Percentiles rank a stretch among this genome's conserved stretches.
Conservation (phyloP, 2,113 vertebrate species). For the Chlorodrepanis virens region DNA sequence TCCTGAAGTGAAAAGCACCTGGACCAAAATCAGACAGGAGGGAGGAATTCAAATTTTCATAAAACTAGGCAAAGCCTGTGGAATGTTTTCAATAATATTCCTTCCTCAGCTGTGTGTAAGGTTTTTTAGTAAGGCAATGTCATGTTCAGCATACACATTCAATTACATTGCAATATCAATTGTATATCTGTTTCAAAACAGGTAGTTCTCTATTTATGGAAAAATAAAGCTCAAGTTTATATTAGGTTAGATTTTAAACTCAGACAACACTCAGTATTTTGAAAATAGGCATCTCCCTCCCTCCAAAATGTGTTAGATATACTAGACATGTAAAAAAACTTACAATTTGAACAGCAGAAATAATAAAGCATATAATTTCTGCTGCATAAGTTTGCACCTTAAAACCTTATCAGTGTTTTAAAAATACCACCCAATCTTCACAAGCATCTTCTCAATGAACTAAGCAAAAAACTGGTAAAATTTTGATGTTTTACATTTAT, state of each 20-base stretch:
- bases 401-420: not conserved
- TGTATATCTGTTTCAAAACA: not conserved
- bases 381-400: not conserved
- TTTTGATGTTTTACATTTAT: not conserved
- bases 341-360: not conserved
- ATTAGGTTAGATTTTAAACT: not conserved
- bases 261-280: not conserved
- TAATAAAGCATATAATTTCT: not conserved
- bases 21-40: not conserved
- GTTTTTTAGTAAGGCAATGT: not conserved
- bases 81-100: not conserved
- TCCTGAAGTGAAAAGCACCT: not conserved
- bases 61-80: not conserved
- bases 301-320: not conserved
- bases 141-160: not conserved
- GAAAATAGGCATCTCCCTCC: not conserved
- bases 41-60: not conserved
- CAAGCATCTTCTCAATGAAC: not conserved
- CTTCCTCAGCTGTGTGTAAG: not conserved
- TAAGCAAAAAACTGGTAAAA: rapidly evolving
- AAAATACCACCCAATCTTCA: not conserved
- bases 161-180: not conserved
- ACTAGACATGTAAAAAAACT: not conserved
- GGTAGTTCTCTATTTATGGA: not conserved
- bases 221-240: not conserved